Conservation (phyloP, 2,113 vertebrate species). For the Sprattus sprattus region DNA sequence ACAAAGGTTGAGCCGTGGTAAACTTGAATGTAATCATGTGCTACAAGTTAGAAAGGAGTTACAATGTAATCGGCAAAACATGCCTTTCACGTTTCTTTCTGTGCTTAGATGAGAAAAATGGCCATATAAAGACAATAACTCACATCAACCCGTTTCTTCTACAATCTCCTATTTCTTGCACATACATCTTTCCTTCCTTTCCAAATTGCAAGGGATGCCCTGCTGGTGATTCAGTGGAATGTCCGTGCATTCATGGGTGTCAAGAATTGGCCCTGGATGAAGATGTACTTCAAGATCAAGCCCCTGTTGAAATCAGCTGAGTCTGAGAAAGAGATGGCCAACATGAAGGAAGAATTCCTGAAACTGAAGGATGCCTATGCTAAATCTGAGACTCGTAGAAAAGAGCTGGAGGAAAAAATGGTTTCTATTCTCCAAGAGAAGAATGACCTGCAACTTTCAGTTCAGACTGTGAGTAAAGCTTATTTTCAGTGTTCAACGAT, state of each 20-base stretch:
- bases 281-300: slow-evolving; percentile 84
- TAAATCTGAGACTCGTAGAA: slow-evolving; percentile 77
- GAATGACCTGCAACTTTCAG: slow-evolving; percentile 84
- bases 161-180: neutral
- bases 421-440: slow-evolving; percentile 86
- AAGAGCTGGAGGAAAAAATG: slow-evolving; percentile 86
- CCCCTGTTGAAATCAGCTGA: slow-evolving; percentile 78
- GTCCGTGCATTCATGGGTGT: slow-evolving; percentile 82
- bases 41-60: no score
- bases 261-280: slow-evolving; percentile 88
- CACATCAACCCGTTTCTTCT: no score
- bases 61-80: no score
- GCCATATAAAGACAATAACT: no score
- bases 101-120: no score
- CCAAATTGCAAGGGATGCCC: slow-evolving; percentile 64
- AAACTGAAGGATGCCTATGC: slow-evolving; percentile 80
- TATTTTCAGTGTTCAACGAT: neutral
- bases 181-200: neutral
- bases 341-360: slow-evolving; percentile 82
- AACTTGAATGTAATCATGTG: no score
- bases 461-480: slow-evolving; percentile 75
- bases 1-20: no score
- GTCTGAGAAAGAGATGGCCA: slow-evolving; percentile 81
- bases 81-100: no score
- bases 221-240: slow-evolving; percentile 81